A percentile compares a stretch with the other conserved stretches of the same genome.
phyloP scores from a whole-genome alignment of 2,797 vertebrate species.

The Vireo griseus region DNA sequence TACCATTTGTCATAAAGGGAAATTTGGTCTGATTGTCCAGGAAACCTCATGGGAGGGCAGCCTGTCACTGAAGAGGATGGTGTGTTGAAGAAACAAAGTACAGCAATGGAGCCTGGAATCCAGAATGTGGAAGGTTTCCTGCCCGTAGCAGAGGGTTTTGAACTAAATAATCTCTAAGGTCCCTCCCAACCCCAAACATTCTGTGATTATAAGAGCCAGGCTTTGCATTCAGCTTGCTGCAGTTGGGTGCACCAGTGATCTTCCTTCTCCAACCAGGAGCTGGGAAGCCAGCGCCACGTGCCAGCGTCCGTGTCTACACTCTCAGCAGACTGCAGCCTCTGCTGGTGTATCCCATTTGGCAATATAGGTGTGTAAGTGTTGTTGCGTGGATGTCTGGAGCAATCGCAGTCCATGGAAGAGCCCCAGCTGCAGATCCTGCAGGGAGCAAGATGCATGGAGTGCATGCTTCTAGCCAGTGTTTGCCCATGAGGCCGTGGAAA shows the following conservation, averaged over 20 bases:
- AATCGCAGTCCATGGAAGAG: not conserved
- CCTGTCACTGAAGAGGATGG: not conserved
- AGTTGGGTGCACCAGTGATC: fast-evolving
- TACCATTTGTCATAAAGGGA: not conserved
- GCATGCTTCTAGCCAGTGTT: not conserved
- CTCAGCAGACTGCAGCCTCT: not conserved
- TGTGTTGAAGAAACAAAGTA: not conserved
- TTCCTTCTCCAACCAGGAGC: not conserved
- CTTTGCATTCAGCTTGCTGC: not conserved
- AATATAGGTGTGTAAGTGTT: fast-evolving
- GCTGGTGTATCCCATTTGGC: not conserved
- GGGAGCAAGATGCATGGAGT: not conserved
- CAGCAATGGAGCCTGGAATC: not conserved
- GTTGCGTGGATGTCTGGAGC: not conserved
- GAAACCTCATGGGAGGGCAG: not conserved
- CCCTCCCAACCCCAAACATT: not conserved
- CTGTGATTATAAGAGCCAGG: not conserved
- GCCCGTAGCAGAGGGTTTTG: not conserved
- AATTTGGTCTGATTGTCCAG: not conserved
- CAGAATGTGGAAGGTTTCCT: not conserved
- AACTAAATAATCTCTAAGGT: not conserved
- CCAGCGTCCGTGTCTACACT: not conserved
- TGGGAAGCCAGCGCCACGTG: fast-evolving
- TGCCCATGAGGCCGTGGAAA: not conserved
- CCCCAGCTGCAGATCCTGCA: not conserved